These are phyloP conservation scores for Euwallacea similis DNA, from an alignment of 1,140 invertebrate genomes.

Conservation along the genomic window DNA sequence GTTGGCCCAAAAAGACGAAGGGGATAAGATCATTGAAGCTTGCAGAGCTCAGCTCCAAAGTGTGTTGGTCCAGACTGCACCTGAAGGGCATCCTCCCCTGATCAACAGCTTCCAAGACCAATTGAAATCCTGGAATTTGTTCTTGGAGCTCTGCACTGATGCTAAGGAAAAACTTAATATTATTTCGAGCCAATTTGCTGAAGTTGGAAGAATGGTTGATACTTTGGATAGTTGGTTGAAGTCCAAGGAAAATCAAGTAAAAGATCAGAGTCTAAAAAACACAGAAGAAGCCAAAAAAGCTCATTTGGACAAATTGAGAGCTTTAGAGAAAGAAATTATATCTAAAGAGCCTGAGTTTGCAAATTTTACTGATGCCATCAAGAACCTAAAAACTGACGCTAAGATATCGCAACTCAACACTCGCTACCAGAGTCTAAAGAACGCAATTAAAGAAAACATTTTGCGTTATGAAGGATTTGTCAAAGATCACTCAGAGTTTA, in stretches of 20 bases:
- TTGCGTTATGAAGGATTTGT: conserved; percentile 80
- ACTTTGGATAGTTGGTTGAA: conserved; percentile 81
- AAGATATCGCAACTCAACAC: conserved; percentile 79
- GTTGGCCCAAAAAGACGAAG: conserved; percentile 71
- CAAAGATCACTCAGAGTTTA: conserved; percentile 82
- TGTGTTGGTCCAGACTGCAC: conserved; percentile 77
- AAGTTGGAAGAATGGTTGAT: conserved; percentile 78
- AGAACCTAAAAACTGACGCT: conserved; percentile 74
- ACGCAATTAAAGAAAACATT: conserved; percentile 77
- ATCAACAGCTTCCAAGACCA: conserved; percentile 76
- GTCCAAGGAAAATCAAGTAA: conserved; percentile 78
- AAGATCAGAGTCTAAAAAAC: conserved; percentile 88
- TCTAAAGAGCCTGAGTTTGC: conserved; percentile 73
- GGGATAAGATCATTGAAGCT: conserved; percentile 70
- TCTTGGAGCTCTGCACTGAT: conserved; percentile 70
- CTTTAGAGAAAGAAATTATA: conserved; percentile 72
- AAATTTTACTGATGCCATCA: conserved; percentile 68
- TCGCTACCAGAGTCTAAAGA: conserved; percentile 83
- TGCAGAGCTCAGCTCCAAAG: conserved; percentile 72
- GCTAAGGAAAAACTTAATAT: conserved; percentile 70
- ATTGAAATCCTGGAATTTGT: conserved; percentile 74
- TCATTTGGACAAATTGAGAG: conserved; percentile 79
- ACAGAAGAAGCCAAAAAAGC: conserved; percentile 78
- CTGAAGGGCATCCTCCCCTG: conserved; percentile 74
- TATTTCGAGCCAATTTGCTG: conserved; percentile 73